phyloP scores from a whole-genome alignment of 1,140 invertebrate genomes.

The Drosophila rhopaloa region DNA sequence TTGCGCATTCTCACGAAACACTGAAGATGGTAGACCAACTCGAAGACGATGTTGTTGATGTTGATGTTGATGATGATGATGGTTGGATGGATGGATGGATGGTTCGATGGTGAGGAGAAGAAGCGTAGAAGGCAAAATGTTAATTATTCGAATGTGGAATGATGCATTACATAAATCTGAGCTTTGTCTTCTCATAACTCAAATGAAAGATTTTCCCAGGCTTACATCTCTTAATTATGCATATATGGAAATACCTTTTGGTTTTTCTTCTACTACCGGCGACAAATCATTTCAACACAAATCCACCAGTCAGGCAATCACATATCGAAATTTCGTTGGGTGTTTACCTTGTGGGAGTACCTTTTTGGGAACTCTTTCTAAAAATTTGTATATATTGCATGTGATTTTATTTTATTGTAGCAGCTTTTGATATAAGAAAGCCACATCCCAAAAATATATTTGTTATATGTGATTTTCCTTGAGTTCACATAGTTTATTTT shows the following conservation, averaged over 20 bases:
- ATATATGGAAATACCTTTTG: constrained; percentile 31
- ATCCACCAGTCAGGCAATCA: constrained; percentile 8
- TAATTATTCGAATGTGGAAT: constrained; percentile 55
- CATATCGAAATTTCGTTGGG: constrained; percentile 7
- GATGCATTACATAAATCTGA: constrained; percentile 73
- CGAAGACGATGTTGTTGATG: background rate
- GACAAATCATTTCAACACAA: constrained; percentile 29
- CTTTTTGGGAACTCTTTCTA: background rate
- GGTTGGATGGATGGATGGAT: constrained; percentile 4
- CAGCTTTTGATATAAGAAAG: background rate
- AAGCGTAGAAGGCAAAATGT: constrained; percentile 28
- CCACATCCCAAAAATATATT: background rate
- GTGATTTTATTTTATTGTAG: background rate
- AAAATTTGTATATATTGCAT: background rate
- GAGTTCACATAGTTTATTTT: background rate
- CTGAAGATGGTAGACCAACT: constrained; percentile 9
- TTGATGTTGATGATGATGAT: constrained; percentile 11
- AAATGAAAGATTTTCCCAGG: constrained; percentile 42
- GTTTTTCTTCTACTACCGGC: constrained; percentile 13
- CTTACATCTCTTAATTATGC: constrained; percentile 44
- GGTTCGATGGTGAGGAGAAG: background rate
- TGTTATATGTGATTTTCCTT: no score
- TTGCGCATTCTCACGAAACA: constrained; percentile 72
- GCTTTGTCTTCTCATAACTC: constrained; percentile 68
- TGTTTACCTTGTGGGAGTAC: background rate